Evolutionary conservation across 2,888 invertebrate species (phyloP).

Genomic region (Thymelicus sylvestris): DNA sequence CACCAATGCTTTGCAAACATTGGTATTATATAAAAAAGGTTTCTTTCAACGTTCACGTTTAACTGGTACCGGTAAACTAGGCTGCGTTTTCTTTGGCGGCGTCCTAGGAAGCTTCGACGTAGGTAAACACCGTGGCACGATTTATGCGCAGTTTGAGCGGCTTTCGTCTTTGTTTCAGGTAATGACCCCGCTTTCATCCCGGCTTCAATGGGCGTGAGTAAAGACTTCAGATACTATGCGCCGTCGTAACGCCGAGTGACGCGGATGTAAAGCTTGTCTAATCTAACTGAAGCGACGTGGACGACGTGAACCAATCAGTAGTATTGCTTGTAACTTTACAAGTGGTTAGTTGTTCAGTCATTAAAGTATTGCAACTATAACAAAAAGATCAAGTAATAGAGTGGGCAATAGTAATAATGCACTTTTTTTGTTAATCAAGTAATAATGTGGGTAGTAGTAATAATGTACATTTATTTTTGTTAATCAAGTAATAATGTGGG

Average conservation of each 20-base stretch:
- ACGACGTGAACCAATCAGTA: too few relatives aligned
- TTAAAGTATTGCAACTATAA: too few relatives aligned
- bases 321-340: too few relatives aligned
- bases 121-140: slow-evolving; percentile 78
- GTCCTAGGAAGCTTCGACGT: slow-evolving; percentile 71
- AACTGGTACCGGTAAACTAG: slow-evolving; percentile 59
- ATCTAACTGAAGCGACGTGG: not conserved
- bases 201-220: slow-evolving; percentile 73
- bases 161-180: slow-evolving; percentile 82
- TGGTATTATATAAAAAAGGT: slow-evolving; percentile 55
- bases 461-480: too few relatives aligned
- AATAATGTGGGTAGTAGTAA: too few relatives aligned
- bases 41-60: slow-evolving; percentile 60
- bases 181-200: slow-evolving; percentile 83
- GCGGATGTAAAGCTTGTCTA: slow-evolving; percentile 22
- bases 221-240: slow-evolving; percentile 69
- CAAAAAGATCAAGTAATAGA: too few relatives aligned
- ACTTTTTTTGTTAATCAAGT: too few relatives aligned
- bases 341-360: too few relatives aligned
- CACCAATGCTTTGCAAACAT: slow-evolving; percentile 39
- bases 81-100: slow-evolving; percentile 77
- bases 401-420: too few relatives aligned
- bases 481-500: too few relatives aligned
- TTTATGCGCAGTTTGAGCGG: slow-evolving; percentile 81
- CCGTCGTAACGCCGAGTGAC: slow-evolving; percentile 24